Percentiles rank a stretch among this genome's conserved stretches.
Conservation (phyloP, 2,888 invertebrate genomes). For the Ctenicera cuprea region DNA sequence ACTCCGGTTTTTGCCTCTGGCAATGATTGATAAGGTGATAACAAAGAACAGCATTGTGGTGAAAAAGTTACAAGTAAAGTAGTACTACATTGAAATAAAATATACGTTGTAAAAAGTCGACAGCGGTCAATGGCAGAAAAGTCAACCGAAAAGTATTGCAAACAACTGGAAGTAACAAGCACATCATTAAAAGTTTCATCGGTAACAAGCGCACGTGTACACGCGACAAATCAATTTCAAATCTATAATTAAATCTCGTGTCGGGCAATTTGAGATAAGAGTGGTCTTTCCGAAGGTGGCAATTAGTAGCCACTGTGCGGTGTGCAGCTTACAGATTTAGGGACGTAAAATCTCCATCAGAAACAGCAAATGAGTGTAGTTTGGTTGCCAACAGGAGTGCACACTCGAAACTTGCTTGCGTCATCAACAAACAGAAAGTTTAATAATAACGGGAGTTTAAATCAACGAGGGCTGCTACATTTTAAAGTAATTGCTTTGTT, state of each 20-base stretch:
- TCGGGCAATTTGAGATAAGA: constrained; percentile 24
- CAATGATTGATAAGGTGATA: too few species aligned
- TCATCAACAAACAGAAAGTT: neutral
- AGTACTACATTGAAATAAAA: too few species aligned
- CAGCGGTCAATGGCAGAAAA: neutral
- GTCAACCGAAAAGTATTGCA: neutral
- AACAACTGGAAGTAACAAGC: neutral
- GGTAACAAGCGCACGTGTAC: constrained; percentile 19
- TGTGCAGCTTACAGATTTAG: neutral
- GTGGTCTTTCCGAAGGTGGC: constrained; percentile 1
- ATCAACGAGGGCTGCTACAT: neutral
- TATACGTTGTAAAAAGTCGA: too few species aligned
- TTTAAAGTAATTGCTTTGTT: constrained; percentile 21
- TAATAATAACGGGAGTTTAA: neutral
- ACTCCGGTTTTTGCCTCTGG: too few species aligned
- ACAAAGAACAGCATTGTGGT: too few species aligned
- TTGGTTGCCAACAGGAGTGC: neutral
- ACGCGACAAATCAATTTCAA: constrained; percentile 34
- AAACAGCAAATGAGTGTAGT: neutral
- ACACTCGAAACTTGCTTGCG: neutral
- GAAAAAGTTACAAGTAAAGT: too few species aligned
- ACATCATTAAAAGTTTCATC: constrained; percentile 11
- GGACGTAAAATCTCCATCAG: neutral
- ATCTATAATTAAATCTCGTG: constrained; percentile 36
- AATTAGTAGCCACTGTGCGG: constrained; percentile 11